Base-by-base conservation (phyloP, 2,888 invertebrate species). In the Apocheima hispidaria region DNA sequence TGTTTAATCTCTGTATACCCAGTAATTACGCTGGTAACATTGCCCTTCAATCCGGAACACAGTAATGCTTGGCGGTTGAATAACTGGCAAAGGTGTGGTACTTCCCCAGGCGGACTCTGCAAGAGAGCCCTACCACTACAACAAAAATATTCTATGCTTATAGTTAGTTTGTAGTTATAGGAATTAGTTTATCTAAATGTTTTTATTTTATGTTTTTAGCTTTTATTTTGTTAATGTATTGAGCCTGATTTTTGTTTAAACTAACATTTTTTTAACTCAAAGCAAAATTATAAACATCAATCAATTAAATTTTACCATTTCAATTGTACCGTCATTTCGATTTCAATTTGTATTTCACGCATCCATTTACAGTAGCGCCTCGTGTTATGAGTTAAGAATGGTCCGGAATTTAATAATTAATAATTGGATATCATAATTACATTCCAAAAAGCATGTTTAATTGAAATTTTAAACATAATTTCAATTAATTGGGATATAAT, bases 291-390 rank as follows among this genome's bases (percentile, higher is more conserved):
- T 10, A 30, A 30, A 20, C 28, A 16, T 9, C 10, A 9, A 48
- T 35, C 40, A 41, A 51, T 40, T 50, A 50, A n/a, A 23, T 54
- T 49, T 30, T 4, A 4, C 23, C 38, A 49, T 40, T 40, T n/a
- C 46, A 36, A 55, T 38, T 38, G 10, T 26, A 1, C 9, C 26
- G 12, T 30, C 18, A 26, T 43, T 26, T 38, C 30, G 33, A 53
- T 53, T 48, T 36, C 23, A 59, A 53, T 40, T 52, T 30, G 51
- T 40, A 48, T 59, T 59, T 52, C 46, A 48, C 40, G 23, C 40
- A 20, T 38, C 35, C 50, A 38, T 38, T 41, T 50, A 9, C 43
- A 10, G 12, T 33, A 18, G 35, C 28, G 14, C 9, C 23, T 12
- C 40, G 16, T 46, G 36, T 40, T 46, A 58, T 52, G 36, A 52